Base-by-base conservation (phyloP, 2,797 vertebrate species). In the Sandelia bainsii region DNA sequence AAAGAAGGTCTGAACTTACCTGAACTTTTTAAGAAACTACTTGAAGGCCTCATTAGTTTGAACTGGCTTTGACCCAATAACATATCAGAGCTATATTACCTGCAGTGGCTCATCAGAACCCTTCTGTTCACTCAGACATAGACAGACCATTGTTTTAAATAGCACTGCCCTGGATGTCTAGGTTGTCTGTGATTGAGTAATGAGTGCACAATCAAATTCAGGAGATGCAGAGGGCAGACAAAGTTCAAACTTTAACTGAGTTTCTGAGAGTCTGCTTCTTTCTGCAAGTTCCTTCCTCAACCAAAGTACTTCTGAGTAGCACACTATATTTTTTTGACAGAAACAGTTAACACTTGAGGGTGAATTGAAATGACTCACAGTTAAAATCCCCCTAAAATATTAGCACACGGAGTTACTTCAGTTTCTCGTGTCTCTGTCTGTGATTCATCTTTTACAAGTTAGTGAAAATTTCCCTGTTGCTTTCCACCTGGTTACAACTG, bases 371-470 rank as follows among this genome's bases (percentile, higher is more conserved):
- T 88, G 87, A 89, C 76, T 89, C 84, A 80, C 10, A 71, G 70
- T 78, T 85, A 70, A 86, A 88, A 85, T 80, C 81, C 87, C 84
- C 73, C 75, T 63, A 34, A 86, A 81, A 72, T 81, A 86, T 80
- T 82, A 80, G 68, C 57, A 63, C 67, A 37, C 46, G 4, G 49
- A 75, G 76, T 64, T 62, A 40, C 77, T 75, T 70, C 3, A 48
- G 71, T 82, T 80, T 88, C 80, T 87, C 81, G 69, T 39, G 49
- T 81, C 56, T 79, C 82, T 85, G 67, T 75, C 65, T 50, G 72
- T 91, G 87, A 91, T 85, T 92, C 89, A 91, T 84, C 82, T 75
- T 80, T 72, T 80, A 81, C 78, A 76, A 79, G 83, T 81, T 80
- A 17, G 77, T 59, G 81, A 82, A 68, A 80, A 82, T 83, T 80